These are phyloP conservation scores for Pediacus dermestoides DNA, from an alignment of 2,888 invertebrate genomes.

Conservation along the genomic window DNA sequence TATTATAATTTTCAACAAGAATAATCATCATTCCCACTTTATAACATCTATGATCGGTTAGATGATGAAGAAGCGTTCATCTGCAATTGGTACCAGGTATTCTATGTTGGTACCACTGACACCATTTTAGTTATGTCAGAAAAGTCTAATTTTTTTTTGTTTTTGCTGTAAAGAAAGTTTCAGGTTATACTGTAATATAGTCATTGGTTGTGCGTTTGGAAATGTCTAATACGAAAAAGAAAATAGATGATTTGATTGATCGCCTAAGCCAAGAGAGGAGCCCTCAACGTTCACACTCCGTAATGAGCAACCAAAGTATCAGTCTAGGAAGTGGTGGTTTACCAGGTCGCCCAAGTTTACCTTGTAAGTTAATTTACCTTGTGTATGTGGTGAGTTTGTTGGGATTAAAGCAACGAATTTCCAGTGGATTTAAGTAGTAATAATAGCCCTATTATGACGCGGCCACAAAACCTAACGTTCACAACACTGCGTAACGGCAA, in stretches of 20 bases:
- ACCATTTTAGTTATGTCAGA: slow-evolving; percentile 29
- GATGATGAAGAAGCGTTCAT: too few relatives aligned
- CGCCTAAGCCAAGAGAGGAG: slow-evolving; percentile 63
- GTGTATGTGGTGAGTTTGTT: too few relatives aligned
- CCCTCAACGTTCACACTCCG: too few relatives aligned
- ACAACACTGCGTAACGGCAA: slow-evolving; percentile 53
- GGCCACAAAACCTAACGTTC: slow-evolving; percentile 58
- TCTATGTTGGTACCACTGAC: too few relatives aligned
- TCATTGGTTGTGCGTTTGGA: slow-evolving; percentile 28
- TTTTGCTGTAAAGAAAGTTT: slow-evolving; percentile 27
- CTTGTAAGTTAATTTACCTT: slow-evolving; percentile 24
- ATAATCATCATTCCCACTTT: too few relatives aligned
- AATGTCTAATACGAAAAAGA: slow-evolving; percentile 70
- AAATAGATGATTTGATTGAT: slow-evolving; percentile 78
- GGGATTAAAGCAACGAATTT: too few relatives aligned
- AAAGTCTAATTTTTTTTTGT: slow-evolving; percentile 25
- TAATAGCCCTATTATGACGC: slow-evolving; percentile 53
- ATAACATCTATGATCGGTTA: too few relatives aligned
- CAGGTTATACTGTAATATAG: slow-evolving; percentile 24
- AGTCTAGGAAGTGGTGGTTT: slow-evolving; percentile 22
- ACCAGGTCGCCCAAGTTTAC: slow-evolving; percentile 28
- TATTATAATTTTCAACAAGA: too few relatives aligned
- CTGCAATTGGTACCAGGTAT: too few relatives aligned
- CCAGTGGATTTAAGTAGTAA: slow-evolving; percentile 30
- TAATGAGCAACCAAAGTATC: slow-evolving; percentile 24